Evolutionary conservation across 2,888 invertebrate species (phyloP), one percentile per base, ranked within the genome.

Genomic region (Ochropleura plecta): DNA sequence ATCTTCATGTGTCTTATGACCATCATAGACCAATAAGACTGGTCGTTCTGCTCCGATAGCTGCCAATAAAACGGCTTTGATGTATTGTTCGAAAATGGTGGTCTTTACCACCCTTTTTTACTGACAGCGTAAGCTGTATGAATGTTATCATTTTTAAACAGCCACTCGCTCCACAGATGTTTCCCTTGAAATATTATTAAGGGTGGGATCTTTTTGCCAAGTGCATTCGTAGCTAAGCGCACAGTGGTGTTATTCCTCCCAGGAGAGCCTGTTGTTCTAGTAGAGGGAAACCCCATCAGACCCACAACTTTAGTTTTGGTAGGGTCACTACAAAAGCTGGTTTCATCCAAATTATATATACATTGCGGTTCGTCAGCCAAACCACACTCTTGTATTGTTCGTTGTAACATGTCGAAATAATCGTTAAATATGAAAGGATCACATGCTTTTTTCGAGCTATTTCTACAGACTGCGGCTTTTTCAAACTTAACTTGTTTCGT

Each of bases 391-490:
- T 79, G 60, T 65, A 72, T 73, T 67, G 73, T 55, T 63, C 73
- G 66, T 71, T 76, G 70, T 67, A 79, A 68, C 76, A 79, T 71
- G 68, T 79, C 79, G 63, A 76, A 79, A 76, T 79, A 79, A 66
- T 75, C 64, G 74, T 78, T 51, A 64, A 78, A 67, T 67, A 64
- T 70, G 62, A 78, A 78, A 48, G 74, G 75, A 72, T 79, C 46
- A 69, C 75, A 79, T 48, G 78, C 75, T 68, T 71, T 79, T 68
- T 71, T 63, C 89, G 30, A 68, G 86, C 86, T 75, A 79, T 81
- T 83, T 91, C 89, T 18, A 90, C 85, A 68, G 74, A 83, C 85
- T 90, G 85, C 10, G 90, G 88, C 75, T 84, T 89, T 85, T 91
- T 91, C 18, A 89, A 70, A 67, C 86, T 85, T 66, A 91, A 67